Conservation (phyloP, 37 sponge, comb jelly and placozoan genomes). For the Agelas oroides region DNA sequence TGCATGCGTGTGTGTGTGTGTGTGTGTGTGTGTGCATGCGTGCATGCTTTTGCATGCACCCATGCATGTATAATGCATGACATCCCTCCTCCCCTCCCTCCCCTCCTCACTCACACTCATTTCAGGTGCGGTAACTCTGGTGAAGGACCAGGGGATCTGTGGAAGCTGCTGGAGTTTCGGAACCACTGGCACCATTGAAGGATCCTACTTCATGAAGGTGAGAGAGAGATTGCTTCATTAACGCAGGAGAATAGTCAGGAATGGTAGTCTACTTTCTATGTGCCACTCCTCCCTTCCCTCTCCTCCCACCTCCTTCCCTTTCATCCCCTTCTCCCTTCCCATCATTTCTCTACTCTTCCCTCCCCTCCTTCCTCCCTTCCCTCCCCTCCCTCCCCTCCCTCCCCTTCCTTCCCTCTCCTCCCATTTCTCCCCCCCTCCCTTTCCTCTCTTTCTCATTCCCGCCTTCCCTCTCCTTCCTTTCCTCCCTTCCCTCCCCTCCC, state of each 20-base stretch:
- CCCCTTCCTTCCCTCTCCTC: neutral
- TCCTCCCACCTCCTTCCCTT: no score
- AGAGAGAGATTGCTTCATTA: no score
- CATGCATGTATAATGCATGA: neutral
- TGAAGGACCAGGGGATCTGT: slow-evolving; percentile 99
- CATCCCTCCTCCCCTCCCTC: no score
- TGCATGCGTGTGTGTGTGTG: neutral
- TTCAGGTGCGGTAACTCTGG: slow-evolving; percentile 93
- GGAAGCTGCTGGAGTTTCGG: slow-evolving; percentile 99
- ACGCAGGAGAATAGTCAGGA: neutral
- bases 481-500: neutral
- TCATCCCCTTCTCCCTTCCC: no score
- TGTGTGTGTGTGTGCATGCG: neutral
- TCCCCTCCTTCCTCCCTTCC: no score
- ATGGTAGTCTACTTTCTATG: neutral
- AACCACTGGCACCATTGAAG: slow-evolving; percentile 94
- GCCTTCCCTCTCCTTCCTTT: neutral
- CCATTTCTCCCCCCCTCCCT: neutral
- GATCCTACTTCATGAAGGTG: slow-evolving; percentile 86
- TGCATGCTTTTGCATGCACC: neutral
- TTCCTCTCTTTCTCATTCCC: neutral
- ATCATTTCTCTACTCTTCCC: no score
- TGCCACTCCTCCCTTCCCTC: no score
- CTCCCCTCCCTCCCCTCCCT: neutral
- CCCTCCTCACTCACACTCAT: neutral